Base-by-base conservation (phyloP, 1,140 invertebrate species). In the Sycophaga agraensis region DNA sequence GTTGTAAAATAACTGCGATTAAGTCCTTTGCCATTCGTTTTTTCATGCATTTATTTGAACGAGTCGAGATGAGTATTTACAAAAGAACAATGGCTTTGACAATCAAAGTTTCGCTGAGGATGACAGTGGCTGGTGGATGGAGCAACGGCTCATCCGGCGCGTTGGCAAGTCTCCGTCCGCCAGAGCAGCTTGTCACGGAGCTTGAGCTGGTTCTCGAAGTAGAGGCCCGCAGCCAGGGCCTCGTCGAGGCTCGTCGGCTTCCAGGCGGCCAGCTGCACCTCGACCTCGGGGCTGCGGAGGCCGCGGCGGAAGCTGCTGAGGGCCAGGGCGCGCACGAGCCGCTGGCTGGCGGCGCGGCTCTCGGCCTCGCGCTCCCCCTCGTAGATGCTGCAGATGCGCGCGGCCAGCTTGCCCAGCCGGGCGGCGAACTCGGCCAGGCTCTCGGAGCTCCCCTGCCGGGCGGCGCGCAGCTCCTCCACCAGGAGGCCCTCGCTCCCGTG, bases 241-340 rank as follows among this genome's bases (percentile, higher is more conserved):
- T 57, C 46, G 12, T 43, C 53, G 5, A 57, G 22, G 5, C 5
- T 35, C 2, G 7, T 17, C 1, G 46, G 46, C 43, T 63, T 24
- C n/a, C 2, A 40, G 24, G 45, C n/a, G 22, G 14, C 46, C 11
- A 63, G 16, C 1, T 53, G 19, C 2, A 26, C 24, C 28, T 56
- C 53, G 2, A 57, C 12, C 24, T 57, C 53, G 24, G 14, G 2
- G 19, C 28, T 31, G 1, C 9, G n/a, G 14, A 46, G n/a, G 0
- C 50, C 58, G 0, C 58, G 37, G 14, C 40, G 34, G 19, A 56
- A 53, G 35, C 46, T 46, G 48, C 16, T 54, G 35, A 37, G 57
- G 11, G 42, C 58, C 19, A n/a, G 17, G 24, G 16, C 34, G 28
- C 7, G 37, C 35, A 69, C 54, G 49, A 46, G 16, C 14, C 45